These are phyloP conservation scores for Chamaea fasciata DNA, from an alignment of 2,113 vertebrate species.

Conservation along the genomic window DNA sequence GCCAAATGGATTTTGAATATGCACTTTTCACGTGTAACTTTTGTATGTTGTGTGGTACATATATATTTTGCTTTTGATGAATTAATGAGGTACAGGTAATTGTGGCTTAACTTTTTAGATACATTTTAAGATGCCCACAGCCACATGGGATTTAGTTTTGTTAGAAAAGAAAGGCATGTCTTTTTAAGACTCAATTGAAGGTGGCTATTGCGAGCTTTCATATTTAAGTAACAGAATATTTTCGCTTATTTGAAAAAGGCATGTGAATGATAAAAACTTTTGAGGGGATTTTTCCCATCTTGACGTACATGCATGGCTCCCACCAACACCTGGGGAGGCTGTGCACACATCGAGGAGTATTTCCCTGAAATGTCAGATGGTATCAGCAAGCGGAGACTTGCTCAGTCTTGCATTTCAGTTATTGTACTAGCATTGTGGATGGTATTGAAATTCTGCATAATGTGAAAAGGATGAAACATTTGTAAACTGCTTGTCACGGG, in stretches of 20 bases:
- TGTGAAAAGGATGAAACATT: conserved; percentile 75
- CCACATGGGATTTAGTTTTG: conserved; percentile 74
- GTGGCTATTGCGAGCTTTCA: conserved; percentile 62
- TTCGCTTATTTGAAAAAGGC: conserved; percentile 53
- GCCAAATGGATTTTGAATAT: conserved; percentile 78
- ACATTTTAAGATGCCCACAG: conserved; percentile 68
- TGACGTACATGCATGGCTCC: background rate
- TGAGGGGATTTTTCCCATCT: conserved; percentile 37
- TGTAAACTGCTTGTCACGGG: conserved; percentile 73
- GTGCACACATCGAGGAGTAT: conserved; percentile 11
- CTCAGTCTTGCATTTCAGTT: conserved; percentile 66
- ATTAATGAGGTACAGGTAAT: conserved; percentile 74
- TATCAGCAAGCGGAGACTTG: conserved; percentile 49
- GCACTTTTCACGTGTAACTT: conserved; percentile 81
- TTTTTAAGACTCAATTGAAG: conserved; percentile 59
- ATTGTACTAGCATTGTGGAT: conserved; percentile 66
- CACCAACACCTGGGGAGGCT: background rate
- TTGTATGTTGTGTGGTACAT: conserved; percentile 80
- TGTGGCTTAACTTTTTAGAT: conserved; percentile 76
- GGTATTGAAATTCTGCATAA: conserved; percentile 74
- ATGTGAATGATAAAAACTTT: conserved; percentile 42
- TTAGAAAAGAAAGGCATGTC: conserved; percentile 63
- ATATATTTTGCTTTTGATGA: conserved; percentile 78
- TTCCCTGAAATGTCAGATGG: conserved; percentile 56
- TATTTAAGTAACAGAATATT: conserved; percentile 62